phyloP scores from a whole-genome alignment of 1,140 invertebrate species.

The Lamellibrachia luymesi region DNA sequence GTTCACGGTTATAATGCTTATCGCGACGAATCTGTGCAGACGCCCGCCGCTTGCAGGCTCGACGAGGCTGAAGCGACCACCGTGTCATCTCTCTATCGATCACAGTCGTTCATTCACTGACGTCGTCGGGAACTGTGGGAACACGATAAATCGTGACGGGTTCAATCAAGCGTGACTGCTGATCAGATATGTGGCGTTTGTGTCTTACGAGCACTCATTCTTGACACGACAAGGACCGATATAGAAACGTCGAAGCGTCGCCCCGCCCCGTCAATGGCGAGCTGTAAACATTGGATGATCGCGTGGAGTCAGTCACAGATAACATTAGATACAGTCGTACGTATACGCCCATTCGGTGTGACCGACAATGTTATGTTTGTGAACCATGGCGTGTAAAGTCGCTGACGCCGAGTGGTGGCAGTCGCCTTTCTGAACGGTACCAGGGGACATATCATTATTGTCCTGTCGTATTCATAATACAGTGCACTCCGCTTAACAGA shows the following conservation, averaged over 20 bases:
- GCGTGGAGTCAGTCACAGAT: neutral
- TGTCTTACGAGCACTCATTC: too few species aligned
- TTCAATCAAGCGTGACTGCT: too few species aligned
- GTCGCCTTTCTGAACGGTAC: neutral
- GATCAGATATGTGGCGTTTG: too few species aligned
- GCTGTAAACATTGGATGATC: neutral
- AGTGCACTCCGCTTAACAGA: too few species aligned
- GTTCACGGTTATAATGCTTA: neutral
- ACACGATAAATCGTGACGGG: too few species aligned
- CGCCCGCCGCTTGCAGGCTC: too few species aligned
- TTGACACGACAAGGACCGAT: neutral
- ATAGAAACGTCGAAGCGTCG: neutral
- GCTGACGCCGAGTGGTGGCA: neutral
- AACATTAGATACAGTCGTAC: neutral
- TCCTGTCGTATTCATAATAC: too few species aligned
- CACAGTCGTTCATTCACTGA: too few species aligned
- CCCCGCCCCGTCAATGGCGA: neutral
- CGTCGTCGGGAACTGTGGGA: too few species aligned
- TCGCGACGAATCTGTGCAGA: neutral
- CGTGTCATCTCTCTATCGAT: too few species aligned
- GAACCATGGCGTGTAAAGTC: neutral
- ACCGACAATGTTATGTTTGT: neutral
- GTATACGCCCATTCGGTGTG: neutral
- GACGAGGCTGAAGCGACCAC: too few species aligned
- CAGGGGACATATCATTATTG: neutral